These are phyloP conservation scores for Fulmarus glacialis DNA, from an alignment of 2,113 vertebrate species.

Conservation along the genomic window DNA sequence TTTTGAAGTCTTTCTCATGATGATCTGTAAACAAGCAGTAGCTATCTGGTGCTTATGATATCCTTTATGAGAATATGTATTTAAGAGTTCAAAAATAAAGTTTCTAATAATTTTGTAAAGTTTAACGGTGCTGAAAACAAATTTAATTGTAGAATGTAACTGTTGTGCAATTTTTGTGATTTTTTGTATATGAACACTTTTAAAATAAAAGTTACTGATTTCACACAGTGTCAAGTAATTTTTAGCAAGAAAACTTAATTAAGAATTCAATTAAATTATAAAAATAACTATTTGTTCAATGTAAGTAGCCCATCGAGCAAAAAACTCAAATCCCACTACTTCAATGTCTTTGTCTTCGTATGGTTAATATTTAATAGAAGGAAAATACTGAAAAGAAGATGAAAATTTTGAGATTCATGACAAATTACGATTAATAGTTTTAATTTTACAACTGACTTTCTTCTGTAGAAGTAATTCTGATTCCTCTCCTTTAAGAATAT, in stretches of 20 bases:
- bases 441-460: background rate
- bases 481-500: background rate
- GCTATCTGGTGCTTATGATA: background rate
- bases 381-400: background rate
- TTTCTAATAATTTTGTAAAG: background rate
- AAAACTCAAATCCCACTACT: background rate
- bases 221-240: constrained; percentile 67
- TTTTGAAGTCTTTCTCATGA: background rate
- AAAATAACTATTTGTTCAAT: background rate
- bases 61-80: background rate
- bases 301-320: background rate
- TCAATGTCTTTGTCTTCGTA: background rate
- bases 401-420: background rate
- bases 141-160: background rate
- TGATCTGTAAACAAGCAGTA: background rate
- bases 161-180: background rate
- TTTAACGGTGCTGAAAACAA: background rate
- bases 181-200: background rate
- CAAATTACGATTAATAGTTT: background rate
- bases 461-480: background rate
- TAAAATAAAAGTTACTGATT: background rate
- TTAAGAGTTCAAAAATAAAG: background rate
- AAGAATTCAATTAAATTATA: constrained; percentile 55
- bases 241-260: constrained; percentile 44
- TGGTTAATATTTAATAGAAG: background rate